Base-by-base conservation (phyloP, 64 coral and sea anemone species). In the Exaiptasia diaphana region DNA sequence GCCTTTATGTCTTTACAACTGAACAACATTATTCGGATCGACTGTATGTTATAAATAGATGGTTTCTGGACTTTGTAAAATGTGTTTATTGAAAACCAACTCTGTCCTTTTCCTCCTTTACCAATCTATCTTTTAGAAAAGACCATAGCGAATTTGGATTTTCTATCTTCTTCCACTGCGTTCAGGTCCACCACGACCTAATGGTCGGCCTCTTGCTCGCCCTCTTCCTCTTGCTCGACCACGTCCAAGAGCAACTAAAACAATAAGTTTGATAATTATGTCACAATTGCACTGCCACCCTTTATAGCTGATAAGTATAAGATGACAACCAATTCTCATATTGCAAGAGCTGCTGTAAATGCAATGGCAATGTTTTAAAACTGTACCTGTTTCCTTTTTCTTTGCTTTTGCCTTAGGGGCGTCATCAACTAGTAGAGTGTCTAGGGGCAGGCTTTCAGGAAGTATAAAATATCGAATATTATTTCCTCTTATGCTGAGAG, bases 381-480 rank as follows among this genome's bases (percentile, higher is more conserved):
- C 38, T 78, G 70, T 97, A 97, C 93, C 90, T 81, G 94, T 72
- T 89, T 97, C 94, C 41, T 91, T 88, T 57, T 97, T 97, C 56
- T 91, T 92, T 9, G 89, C 89, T 60, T 97, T 97, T 18, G 89
- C 85, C 80, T 91, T 91, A 33, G 94, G 94, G 25, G 94, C 67
- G 81, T 97, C 94, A 29, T 97, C 94, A 4, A 97, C 94, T 13
- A 97, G 53, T 50, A 97, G 39, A 18, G 94, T 97, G 48, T 97
- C 94, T 4, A 97, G 53, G 20, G 94, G 94, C 71, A 97, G 89
- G 67, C 94, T 97, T 78, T 97, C 94, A 49, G 94, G 94, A 15
- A 97, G 89, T 45, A 97, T 97, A 74, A 88, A 97, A 71, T 97
- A 97, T 29, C 94, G 72, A 20, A 97, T 97, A 64, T 97, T 97